Evolutionary conservation across 2,888 invertebrate genomes (phyloP), one percentile per base, ranked within the genome.

Genomic region (Dolomedes plantarius): DNA sequence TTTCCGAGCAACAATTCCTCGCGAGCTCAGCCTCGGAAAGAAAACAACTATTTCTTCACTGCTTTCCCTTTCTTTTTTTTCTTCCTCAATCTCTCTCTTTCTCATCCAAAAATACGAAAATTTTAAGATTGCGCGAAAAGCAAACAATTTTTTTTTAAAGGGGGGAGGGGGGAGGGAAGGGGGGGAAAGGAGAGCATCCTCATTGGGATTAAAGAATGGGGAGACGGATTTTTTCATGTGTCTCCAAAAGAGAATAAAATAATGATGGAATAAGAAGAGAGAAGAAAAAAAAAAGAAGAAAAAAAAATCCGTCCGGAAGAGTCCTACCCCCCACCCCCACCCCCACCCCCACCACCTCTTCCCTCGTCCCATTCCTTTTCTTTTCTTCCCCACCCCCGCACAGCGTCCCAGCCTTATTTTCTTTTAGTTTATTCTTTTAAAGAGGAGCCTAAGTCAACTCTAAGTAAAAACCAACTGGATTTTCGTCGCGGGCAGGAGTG

Each of bases 131-230:
- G 56, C 32, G 23, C 28, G 78, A 71, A 64, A 72, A 41, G 64
- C 56, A 32, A 71, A 79, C 71, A 71, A 39, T 79, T 50, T 79
- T 62, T 32, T 79, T 71, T 56, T 41, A 36, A 32, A 50, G 2
- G 77, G 68, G 27, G 5, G 56, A 32, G 41, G 56, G 50, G 1
- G 77, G 46, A 23, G 5, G 32, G 36, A 32, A 50, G n/a, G 29
- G 64, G 13, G 13, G 64, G 16, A 32, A 11, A 36, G 23, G 9
- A 67, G 56, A 29, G 72, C 72, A 64, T 29, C 56, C 69, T 81
- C 74, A 75, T 69, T 81, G 81, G 81, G 75, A 81, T 81, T 81
- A 81, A 74, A 81, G 69, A 81, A 75, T 75, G 81, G 75, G 74
- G 36, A 29, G 75, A 62, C 74, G 39, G 75, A 81, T 75, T 75